These are phyloP conservation scores for Vesta saturnalis DNA, from an alignment of 2,888 invertebrate genomes.

Conservation along the genomic window DNA sequence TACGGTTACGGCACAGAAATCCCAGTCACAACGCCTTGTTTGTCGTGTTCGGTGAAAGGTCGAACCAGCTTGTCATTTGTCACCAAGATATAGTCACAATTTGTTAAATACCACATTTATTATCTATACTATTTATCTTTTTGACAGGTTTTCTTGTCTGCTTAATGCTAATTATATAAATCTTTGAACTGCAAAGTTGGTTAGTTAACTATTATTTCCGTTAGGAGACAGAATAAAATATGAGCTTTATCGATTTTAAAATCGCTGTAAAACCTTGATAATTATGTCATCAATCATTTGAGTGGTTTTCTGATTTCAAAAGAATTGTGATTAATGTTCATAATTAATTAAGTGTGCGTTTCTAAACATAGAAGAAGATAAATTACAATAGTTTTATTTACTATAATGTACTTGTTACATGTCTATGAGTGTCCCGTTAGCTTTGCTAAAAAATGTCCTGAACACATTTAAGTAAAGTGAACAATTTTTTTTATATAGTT, in stretches of 20 bases:
- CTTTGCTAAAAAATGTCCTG: not conserved
- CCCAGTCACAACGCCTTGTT: constrained; percentile 38
- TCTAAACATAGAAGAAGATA: constrained; percentile 29
- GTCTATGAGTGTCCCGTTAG: constrained; percentile 6
- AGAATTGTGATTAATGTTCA: constrained; percentile 47
- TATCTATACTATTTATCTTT: constrained; percentile 44
- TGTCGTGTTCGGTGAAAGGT: constrained; percentile 43
- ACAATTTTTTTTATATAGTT: too few relatives aligned
- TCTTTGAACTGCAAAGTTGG: constrained; percentile 31
- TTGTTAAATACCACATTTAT: constrained; percentile 48
- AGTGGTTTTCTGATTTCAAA: constrained; percentile 34
- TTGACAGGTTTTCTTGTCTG: constrained; percentile 40
- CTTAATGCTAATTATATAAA: constrained; percentile 40
- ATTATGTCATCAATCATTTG: constrained; percentile 52
- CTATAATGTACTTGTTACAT: not conserved
- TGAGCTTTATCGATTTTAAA: constrained; percentile 36
- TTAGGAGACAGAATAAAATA: constrained; percentile 34
- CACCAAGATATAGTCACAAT: constrained; percentile 46
- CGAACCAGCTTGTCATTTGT: constrained; percentile 45
- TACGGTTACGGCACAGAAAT: constrained; percentile 37
- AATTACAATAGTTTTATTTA: constrained; percentile 32
- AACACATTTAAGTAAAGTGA: too few relatives aligned
- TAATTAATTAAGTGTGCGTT: constrained; percentile 47
- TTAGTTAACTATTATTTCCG: constrained; percentile 36
- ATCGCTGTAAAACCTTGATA: constrained; percentile 42